phyloP scores from a whole-genome alignment of 2,113 vertebrate genomes.

The Thermophis baileyi region DNA sequence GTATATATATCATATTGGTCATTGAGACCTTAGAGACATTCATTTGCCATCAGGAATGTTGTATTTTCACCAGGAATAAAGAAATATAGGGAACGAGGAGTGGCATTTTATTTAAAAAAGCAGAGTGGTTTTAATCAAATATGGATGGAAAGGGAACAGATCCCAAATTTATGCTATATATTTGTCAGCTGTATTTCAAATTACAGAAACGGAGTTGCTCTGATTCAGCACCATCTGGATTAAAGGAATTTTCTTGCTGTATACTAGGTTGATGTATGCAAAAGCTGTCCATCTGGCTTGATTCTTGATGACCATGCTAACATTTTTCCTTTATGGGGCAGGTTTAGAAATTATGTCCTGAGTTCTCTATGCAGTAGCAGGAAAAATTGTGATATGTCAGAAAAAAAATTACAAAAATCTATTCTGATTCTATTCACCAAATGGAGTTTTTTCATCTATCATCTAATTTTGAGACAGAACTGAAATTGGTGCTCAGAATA shows the following conservation, averaged over 20 bases:
- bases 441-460: neutral
- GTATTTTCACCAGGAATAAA: neutral
- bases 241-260: neutral
- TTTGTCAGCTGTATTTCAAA: neutral
- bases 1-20: neutral
- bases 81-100: neutral
- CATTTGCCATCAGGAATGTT: neutral
- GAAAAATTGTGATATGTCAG: neutral
- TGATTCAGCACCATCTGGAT: neutral
- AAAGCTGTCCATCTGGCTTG: neutral
- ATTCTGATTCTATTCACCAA: neutral
- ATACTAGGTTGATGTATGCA: neutral
- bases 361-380: neutral
- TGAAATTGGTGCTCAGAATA: neutral
- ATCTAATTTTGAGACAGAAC: neutral
- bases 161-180: neutral
- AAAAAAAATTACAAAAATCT: neutral
- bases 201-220: neutral
- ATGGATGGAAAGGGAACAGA: neutral
- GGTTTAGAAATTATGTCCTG: neutral
- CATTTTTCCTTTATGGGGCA: neutral
- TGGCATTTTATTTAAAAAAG: neutral
- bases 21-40: neutral
- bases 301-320: neutral
- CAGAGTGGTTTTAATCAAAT: neutral